Base-by-base conservation (phyloP, 2,113 vertebrate species). In the Corynorhinus townsendii region DNA sequence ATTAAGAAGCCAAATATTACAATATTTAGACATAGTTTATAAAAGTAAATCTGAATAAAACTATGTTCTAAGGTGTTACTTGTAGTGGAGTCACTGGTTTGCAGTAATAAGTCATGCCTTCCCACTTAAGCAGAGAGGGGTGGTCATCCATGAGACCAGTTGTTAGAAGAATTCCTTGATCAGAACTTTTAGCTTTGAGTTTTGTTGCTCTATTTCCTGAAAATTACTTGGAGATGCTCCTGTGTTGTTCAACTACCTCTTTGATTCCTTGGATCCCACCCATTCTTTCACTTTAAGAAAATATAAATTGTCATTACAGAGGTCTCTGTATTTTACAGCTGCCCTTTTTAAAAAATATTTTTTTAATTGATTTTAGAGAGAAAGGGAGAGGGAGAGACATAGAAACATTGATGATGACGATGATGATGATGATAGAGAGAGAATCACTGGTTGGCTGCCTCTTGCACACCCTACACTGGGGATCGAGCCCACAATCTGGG, bases 291-390 rank as follows among this genome's bases (percentile, higher is more conserved):
- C 98, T 97, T 98, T 97, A 98, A 97, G 80, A 96, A 97, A 97
- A 98, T 98, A 97, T 95, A 97, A 97, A 96, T 98, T 97, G 98
- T 97, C 98, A 96, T 98, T 98, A 92, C 98, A 96, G 98, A 98
- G 97, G 97, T 97, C 97, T 98, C 96, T 96, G 98, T 98, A 98
- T 98, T 98, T 98, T 98, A 97, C 98, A 98, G 98, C 98, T 98
- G 97, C 98, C 95, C 98, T 98, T 98, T 98, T 98, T 33, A 16
- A 66, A 33, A 66, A 66, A 30, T 33, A 30, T 62, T 22, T 19
- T 26, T 59, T 28, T 62, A 5, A 62, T 62, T 62, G 59, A 62
- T 28, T 62, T 62, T 62, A 62, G 59, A 62, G 59, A 28, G 59
- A 28, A 28, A 62, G 59, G 26, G 59, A 22, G 56, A 28, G 54